Evolutionary conservation across 2,113 vertebrate species (phyloP).

Genomic region (Apteryx owenii): DNA sequence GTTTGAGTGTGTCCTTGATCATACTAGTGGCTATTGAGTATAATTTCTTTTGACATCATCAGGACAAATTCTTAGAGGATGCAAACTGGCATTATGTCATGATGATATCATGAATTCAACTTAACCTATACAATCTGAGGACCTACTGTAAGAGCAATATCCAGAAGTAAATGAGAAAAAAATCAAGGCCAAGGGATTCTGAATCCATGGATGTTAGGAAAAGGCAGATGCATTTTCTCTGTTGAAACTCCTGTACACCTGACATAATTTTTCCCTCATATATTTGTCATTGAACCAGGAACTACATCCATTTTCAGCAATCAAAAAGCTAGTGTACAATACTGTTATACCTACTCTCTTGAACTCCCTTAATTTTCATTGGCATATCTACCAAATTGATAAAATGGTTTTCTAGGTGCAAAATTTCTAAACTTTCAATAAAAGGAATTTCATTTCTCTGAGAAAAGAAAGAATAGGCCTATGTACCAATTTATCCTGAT

Average conservation of each 20-base stretch:
- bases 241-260: background rate
- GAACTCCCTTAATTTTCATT: fast-evolving
- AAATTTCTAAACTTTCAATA: background rate
- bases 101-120: background rate
- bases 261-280: background rate
- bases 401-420: background rate
- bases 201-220: fast-evolving
- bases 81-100: background rate
- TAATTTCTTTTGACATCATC: background rate
- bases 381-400: background rate
- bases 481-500: fast-evolving
- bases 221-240: background rate
- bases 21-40: background rate
- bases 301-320: background rate
- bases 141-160: fast-evolving
- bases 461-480: background rate
- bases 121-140: background rate
- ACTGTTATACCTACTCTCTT: background rate
- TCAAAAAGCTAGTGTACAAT: fast-evolving
- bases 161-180: background rate
- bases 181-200: background rate
- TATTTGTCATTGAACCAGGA: background rate
- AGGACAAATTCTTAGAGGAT: background rate
- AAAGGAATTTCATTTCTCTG: background rate
- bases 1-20: background rate